Percentiles rank a stretch among this genome's conserved stretches.
phyloP scores from a whole-genome alignment of 2,797 vertebrate genomes.

The Phalloptychus januarius region DNA sequence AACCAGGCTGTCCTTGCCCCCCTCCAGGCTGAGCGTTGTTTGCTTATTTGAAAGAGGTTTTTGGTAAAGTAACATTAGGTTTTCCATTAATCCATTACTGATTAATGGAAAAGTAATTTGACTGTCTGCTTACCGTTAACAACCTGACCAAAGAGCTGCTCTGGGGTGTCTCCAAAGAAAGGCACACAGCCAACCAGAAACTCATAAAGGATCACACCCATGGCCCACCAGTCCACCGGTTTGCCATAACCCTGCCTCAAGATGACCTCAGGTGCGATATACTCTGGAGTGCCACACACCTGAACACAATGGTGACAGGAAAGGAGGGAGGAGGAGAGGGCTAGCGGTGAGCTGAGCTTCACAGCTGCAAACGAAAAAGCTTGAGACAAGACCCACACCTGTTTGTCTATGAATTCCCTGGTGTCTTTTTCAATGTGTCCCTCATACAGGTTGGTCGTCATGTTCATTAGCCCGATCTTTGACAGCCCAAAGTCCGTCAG shows the following conservation, averaged over 20 bases:
- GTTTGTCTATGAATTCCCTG: constrained; percentile 93
- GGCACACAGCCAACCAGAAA: constrained; percentile 95
- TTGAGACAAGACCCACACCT: constrained; percentile 69
- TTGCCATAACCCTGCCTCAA: constrained; percentile 94
- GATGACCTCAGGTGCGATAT: constrained; percentile 95
- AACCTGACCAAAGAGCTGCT: constrained; percentile 95
- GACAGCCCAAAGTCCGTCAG: constrained; percentile 95
- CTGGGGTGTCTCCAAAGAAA: constrained; percentile 95
- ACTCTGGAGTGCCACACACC: constrained; percentile 95
- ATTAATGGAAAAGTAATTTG: background rate
- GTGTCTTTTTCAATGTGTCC: constrained; percentile 96
- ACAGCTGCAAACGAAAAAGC: background rate
- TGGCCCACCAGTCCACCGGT: constrained; percentile 96
- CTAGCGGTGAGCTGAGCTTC: background rate
- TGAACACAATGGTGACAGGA: constrained; percentile 44
- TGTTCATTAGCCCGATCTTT: constrained; percentile 95
- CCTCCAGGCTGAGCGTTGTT: too few species aligned
- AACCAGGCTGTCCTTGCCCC: too few species aligned
- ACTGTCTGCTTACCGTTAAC: constrained; percentile 83
- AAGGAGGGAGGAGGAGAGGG: background rate
- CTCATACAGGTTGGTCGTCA: constrained; percentile 95
- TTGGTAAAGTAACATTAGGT: too few species aligned
- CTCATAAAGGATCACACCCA: constrained; percentile 95
- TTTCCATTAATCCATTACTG: too few species aligned
- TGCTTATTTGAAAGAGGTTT: too few species aligned